phyloP scores from a whole-genome alignment of 1,140 invertebrate species.

The Aplysia californica region DNA sequence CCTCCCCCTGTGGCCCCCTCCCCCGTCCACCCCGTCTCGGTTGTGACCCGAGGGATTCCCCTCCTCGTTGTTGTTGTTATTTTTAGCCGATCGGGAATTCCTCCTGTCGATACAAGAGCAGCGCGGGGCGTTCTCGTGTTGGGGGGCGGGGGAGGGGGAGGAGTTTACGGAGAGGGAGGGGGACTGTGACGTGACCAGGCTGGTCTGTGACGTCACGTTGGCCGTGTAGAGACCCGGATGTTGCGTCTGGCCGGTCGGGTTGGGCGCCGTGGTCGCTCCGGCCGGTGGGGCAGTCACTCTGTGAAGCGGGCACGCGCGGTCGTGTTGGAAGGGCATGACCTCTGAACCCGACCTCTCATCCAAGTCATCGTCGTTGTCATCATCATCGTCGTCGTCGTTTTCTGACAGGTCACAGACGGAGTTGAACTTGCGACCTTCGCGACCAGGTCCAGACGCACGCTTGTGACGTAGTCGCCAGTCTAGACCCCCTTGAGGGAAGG shows the following conservation, averaged over 20 bases:
- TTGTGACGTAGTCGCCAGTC: conserved; percentile 13
- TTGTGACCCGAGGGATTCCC: background rate
- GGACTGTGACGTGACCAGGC: background rate
- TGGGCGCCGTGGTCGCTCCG: background rate
- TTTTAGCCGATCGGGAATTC: background rate
- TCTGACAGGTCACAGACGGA: background rate
- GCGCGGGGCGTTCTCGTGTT: background rate
- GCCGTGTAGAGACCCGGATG: background rate
- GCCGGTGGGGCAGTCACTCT: background rate
- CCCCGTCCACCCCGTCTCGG: background rate
- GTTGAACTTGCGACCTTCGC: background rate
- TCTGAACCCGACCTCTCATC: background rate
- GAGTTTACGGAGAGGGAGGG: background rate
- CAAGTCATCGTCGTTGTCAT: background rate
- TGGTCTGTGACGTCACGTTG: background rate
- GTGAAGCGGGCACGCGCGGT: background rate
- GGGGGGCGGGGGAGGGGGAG: background rate
- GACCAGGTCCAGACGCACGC: background rate
- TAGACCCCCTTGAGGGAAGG: conserved; percentile 27
- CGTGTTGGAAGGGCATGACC: background rate
- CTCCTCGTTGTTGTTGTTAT: background rate
- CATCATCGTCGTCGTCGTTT: conserved; percentile 11
- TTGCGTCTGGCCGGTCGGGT: background rate
- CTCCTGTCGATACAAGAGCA: background rate
- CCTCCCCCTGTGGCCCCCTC: background rate